Evolutionary conservation across 2,888 invertebrate genomes (phyloP), one percentile per base, ranked within the genome.

Genomic region (Drosophila testacea): DNA sequence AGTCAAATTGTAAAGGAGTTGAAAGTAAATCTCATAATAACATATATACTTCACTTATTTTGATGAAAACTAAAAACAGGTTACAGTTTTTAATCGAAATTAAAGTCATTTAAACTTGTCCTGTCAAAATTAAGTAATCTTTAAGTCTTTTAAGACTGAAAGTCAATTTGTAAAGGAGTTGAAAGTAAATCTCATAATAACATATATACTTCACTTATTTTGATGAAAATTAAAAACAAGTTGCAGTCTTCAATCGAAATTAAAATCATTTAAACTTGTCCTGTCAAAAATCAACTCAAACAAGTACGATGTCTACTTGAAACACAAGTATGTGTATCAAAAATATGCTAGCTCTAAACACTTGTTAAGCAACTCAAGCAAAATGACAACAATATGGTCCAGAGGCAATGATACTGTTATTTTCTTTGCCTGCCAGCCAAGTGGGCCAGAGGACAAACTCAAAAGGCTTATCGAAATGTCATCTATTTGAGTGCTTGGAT

Each of bases 371-470:
- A 71, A 51, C 47, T 75, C 50, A 51, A 51, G 52, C 61, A 51
- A 42, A 50, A 56, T 59, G 50, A 42, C 56, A 66, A 52, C 34
- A 66, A 70, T 27, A 41, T 61, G 38, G 9, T 54, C 11, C 11
- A 42, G 34, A 32, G 44, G 27, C n/a, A 6, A 13, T 27, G n/a
- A 36, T 22, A 22, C 6, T 22, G n/a, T 10, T 32, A 13, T 39
- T 0, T 38, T 34, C 11, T 41, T 57, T 38, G n/a, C 28, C 42
- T 60, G 79, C 28, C 54, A 61, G 67, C 13, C 55, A 73, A 73
- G 76, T 69, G 76, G 76, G 51, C 41, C 63, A 68, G 5, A 22
- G 50, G 36, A 55, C 32, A 55, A 42, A 69, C 50, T 69, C 36
- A 67, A 75, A 65, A 50, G 59, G 44, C 27, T 41, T 30, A 42